Evolutionary conservation across 30 jellyfish, hydroid and myxozoan genomes (phyloP), one percentile per base, ranked within the genome.

Genomic region (Aurelia sp.): DNA sequence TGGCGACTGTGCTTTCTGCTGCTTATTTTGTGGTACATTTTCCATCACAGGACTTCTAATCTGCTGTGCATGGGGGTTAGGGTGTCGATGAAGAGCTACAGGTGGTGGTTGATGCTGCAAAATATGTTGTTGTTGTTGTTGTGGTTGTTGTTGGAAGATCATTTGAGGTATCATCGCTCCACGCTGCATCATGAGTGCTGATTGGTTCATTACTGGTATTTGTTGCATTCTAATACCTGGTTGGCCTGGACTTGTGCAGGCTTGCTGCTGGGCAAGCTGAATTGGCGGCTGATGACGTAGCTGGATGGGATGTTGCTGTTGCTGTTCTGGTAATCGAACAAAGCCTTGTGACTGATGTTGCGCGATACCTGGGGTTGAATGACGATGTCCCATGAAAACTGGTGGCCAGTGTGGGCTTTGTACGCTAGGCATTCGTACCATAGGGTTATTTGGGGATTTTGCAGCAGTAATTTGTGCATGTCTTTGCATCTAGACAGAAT

Each of bases 381-480:
- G 69, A 59, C 33, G 69, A 18, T 59, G 69, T 13, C 69, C 69
- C 69, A 59, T 59, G 13, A 9, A 59, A 11, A 59, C 69, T 18
- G 24, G 33, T 59, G 69, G 69, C 69, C 69, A 59, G 0, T 21
- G 69, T 18, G 69, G 69, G 35, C 69, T 30, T 59, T 59, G 69
- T n/a, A 59, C 33, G 24, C 69, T 30, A 13, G 33, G 33, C 31
- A 59, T 59, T 59, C 0, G 69, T 59, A 8, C 55, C 55, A 44
- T 8, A 5, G 55, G 55, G 9, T 44, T 44, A 44, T 59, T n/a
- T 18, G 35, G 33, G 12, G 31, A 5, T 13, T 59, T n/a, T 4
- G 69, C 12, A 59, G 33, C 69, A 59, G 69, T 30, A 59, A 59
- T 59, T 13, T 59, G 69, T 4, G 69, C 69, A n/a, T 59, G 69